Base-by-base conservation (phyloP, 1,140 invertebrate species). In the Bombus soroeensis region DNA sequence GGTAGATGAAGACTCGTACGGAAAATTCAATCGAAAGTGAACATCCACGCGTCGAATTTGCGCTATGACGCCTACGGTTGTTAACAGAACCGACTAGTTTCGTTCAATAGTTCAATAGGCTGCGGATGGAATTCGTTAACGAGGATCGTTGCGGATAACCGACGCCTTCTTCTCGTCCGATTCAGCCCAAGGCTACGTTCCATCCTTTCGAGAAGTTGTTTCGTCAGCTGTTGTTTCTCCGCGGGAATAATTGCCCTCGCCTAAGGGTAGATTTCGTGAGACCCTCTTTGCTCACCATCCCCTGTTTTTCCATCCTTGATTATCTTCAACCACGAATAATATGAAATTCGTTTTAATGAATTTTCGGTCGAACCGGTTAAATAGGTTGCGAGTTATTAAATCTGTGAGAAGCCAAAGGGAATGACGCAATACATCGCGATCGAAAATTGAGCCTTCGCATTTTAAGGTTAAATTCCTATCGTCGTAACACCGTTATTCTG, bases 111-210 rank as follows among this genome's bases (percentile, higher is more conserved):
- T 37, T 28, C 10, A 34, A 25, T 43, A 32, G 81, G 47, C 25
- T 41, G 41, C 37, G 10, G 37, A 32, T 47, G 72, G 41, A 83
- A 83, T 75, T 66, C 81, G 72, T 83, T 83, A 76, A 83, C 72
- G 72, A 74, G 59, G 34, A 53, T 66, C 34, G 72, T 66, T 83
- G 81, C 59, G 81, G 72, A 83, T 83, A 83, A 83, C 81, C 81
- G 72, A 76, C 34, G 34, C 28, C 41, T 73, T 62, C 79, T 39
- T 41, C 72, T 66, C 57, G 22, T 2, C 5, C 32, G 25, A 66
- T 22, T 6, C 32, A n/a, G 10, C 34, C 34, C 1, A 4, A 18
- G 77, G 47, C 34, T 32, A 22, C 22, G 5, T 3, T 34, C 5
- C 22, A 15, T 25, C 37, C 37, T 62, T 53, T n/a, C 37, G 37